Base-by-base conservation (phyloP, 92 coral and sea anemone species). In the Porites divaricata region DNA sequence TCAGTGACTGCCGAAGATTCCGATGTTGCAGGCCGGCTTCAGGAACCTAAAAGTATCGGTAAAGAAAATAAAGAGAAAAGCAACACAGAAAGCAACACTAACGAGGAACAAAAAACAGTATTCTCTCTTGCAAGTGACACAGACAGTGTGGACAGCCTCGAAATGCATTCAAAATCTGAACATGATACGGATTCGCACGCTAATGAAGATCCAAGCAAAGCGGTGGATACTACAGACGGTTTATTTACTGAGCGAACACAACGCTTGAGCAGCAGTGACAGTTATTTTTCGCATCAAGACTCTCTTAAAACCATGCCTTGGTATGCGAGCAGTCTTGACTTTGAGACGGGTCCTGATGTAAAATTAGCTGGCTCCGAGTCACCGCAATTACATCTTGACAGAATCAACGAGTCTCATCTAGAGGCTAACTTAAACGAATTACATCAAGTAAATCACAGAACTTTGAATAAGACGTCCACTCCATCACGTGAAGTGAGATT, bases 251-350 rank as follows among this genome's bases (percentile, higher is more conserved):
- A 89, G 57, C 69, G 86, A 72, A 22, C 71, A 10, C 84, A 83
- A 21, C 90, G 78, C 58, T 69, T 79, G n/a, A 85, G 89, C 48
- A 86, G 83, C 19, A 24, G 52, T 50, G 65, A 80, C 48, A 80
- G 85, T 48, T 68, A 85, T 13, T 65, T 88, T 74, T 57, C 85
- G 24, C 75, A 83, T 22, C 93, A 79, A 61, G 84, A 86, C 67
- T 53, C 90, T 16, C 20, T 78, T 52, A 93, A 88, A 61, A 86
- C 98, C 28, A 80, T 91, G 93, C 95, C 89, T 1, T 94, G 98
- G 98, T 89, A 88, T 50, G 86, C 88, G 9, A 74, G 91, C 65
- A 91, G 97, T 56, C 87, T 94, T 24, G 98, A 94, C 52, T 86
- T 64, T 56, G 98, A 89, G 17, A 79, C 84, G 17, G 72, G 92